phyloP scores from a whole-genome alignment of 2,797 vertebrate species.

The Phoebastria nigripes region DNA sequence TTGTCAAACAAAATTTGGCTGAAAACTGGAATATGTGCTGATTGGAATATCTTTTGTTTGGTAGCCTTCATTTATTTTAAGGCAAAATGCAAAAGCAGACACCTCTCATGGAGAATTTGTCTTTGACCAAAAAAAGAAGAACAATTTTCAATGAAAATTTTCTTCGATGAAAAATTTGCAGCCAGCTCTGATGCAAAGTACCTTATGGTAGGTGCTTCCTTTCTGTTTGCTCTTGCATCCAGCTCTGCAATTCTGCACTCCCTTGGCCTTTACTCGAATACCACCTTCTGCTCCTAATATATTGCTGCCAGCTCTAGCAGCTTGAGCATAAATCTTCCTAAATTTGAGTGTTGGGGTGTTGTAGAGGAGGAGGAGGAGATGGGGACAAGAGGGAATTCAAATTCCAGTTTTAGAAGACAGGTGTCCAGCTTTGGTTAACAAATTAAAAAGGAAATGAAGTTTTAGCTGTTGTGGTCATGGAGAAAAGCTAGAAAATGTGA shows the following conservation, averaged over 20 bases:
- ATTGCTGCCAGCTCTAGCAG: constrained; percentile 21
- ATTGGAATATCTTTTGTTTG: constrained; percentile 12
- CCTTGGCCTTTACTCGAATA: neutral
- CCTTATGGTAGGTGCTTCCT: neutral
- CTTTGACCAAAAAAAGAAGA: neutral
- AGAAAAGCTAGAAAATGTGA: neutral
- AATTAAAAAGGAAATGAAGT: neutral
- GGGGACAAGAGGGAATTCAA: neutral
- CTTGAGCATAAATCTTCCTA: constrained; percentile 27
- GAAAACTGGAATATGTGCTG: neutral
- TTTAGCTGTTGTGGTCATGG: neutral
- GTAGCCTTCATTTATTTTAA: neutral
- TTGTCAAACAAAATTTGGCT: neutral
- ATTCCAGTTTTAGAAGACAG: neutral
- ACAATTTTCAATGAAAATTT: neutral
- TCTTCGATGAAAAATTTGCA: neutral
- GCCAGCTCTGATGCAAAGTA: neutral
- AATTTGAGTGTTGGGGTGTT: neutral
- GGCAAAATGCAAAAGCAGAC: neutral
- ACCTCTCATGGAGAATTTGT: neutral
- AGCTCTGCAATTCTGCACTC: neutral
- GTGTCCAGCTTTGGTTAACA: neutral
- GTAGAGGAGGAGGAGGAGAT: neutral
- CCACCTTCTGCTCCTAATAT: constrained; percentile 41
- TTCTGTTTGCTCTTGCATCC: neutral